A percentile compares a stretch with the other conserved stretches of the same genome.
Conservation (phyloP, 2,113 vertebrate species). For the Dasyornis broadbenti region DNA sequence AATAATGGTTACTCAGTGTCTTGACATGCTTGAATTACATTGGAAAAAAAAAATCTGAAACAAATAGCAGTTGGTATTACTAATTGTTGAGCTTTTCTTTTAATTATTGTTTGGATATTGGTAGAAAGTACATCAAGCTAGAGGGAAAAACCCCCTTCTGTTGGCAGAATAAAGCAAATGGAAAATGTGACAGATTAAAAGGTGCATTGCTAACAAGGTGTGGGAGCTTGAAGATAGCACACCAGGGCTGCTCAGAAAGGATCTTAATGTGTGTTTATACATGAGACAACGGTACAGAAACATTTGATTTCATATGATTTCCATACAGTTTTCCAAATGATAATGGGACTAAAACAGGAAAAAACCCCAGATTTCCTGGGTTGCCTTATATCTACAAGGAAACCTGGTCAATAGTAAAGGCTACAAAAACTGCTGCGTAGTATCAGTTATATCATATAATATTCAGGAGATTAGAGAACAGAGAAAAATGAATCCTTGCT, state of each 20-base stretch:
- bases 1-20: background rate
- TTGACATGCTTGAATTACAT: background rate
- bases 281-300: background rate
- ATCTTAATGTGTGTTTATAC: background rate
- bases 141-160: background rate
- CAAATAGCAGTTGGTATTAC: background rate
- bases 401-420: background rate
- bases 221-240: background rate
- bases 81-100: constrained; percentile 15
- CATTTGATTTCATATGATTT: background rate
- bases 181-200: background rate
- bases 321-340: background rate
- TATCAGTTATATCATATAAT: constrained; percentile 12
- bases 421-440: background rate
- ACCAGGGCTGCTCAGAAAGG: background rate
- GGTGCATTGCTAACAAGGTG: background rate
- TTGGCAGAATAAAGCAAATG: background rate
- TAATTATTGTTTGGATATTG: constrained; percentile 12
- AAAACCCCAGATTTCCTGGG: background rate
- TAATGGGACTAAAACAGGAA: background rate
- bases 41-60: background rate
- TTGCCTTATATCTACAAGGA: background rate
- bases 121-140: background rate
- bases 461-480: constrained; percentile 15
- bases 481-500: constrained; percentile 28